Evolutionary conservation across 2,797 vertebrate species (phyloP).

Genomic region (Coranthus polyacanthus): DNA sequence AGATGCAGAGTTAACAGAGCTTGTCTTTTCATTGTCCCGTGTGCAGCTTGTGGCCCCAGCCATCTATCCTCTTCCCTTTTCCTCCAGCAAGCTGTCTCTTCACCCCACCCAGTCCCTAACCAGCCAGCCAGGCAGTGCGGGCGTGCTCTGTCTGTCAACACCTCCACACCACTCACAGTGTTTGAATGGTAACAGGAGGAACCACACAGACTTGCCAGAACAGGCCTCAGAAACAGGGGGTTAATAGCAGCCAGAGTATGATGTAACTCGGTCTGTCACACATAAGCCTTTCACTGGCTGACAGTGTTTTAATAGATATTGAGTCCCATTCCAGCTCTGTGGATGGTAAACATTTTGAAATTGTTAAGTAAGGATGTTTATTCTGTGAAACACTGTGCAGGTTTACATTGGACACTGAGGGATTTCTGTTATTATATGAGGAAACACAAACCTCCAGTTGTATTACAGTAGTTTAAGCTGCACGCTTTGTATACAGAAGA

Average conservation of each 20-base stretch:
- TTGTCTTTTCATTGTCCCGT: conserved; percentile 53
- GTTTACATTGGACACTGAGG: conserved; percentile 34
- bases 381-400: conserved; percentile 21
- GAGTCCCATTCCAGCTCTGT: conserved; percentile 31
- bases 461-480: conserved; percentile 4
- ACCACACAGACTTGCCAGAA: conserved; percentile 57
- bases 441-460: conserved; percentile 30
- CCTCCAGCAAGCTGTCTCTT: conserved; percentile 39
- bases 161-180: conserved; percentile 65
- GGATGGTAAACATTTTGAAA: conserved; percentile 51
- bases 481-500: conserved; percentile 18
- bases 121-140: conserved; percentile 63
- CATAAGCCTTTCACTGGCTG: conserved; percentile 52
- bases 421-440: conserved; percentile 39
- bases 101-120: conserved; percentile 58
- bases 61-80: conserved; percentile 49
- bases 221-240: conserved; percentile 57
- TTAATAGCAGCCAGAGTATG: conserved; percentile 68
- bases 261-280: conserved; percentile 74
- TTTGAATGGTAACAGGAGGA: conserved; percentile 75
- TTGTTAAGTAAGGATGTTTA: conserved; percentile 48
- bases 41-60: conserved; percentile 58
- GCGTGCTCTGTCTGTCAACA: conserved; percentile 81
- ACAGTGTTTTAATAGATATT: conserved; percentile 60
- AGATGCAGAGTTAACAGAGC: conserved; percentile 57